Conservation (phyloP, 2,113 vertebrate species). For the Percopsis transmontana region DNA sequence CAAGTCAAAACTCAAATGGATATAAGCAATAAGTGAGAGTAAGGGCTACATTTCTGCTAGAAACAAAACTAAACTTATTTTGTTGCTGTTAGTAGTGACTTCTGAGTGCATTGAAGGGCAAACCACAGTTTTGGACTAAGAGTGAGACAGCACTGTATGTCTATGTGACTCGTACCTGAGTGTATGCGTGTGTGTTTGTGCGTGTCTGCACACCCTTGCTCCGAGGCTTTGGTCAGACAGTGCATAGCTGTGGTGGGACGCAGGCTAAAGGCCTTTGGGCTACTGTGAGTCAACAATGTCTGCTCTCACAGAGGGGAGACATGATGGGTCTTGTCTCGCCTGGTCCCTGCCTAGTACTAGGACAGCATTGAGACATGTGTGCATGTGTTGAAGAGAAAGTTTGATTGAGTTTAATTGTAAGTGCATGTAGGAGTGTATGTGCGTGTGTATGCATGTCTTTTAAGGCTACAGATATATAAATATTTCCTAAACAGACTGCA, state of each 20-base stretch:
- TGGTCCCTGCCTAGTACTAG: conserved; percentile 46
- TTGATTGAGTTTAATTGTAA: conserved; percentile 14
- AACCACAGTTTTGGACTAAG: no score
- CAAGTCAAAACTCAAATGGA: no score
- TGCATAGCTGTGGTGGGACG: conserved; percentile 78
- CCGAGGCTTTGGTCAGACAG: conserved; percentile 74
- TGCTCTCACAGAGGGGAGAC: conserved; percentile 68
- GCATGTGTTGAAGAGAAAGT: conserved; percentile 1
- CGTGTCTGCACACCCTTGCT: conserved; percentile 64
- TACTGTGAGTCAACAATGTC: conserved; percentile 78
- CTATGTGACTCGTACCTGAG: no score
- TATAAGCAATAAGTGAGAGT: no score
- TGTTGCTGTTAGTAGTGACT: no score
- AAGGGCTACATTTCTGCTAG: no score
- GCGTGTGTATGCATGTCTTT: not conserved
- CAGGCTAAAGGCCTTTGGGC: conserved; percentile 64
- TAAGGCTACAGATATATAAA: not conserved
- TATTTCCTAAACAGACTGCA: not conserved
- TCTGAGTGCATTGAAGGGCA: no score
- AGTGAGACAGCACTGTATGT: no score
- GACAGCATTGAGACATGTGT: conserved; percentile 14
- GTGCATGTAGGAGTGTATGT: not conserved
- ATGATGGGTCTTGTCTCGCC: conserved; percentile 68
- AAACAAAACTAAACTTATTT: no score
- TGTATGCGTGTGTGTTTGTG: conserved; percentile 1